Base-by-base conservation (phyloP, 2,888 invertebrate genomes). In the Amorpha juglandis region DNA sequence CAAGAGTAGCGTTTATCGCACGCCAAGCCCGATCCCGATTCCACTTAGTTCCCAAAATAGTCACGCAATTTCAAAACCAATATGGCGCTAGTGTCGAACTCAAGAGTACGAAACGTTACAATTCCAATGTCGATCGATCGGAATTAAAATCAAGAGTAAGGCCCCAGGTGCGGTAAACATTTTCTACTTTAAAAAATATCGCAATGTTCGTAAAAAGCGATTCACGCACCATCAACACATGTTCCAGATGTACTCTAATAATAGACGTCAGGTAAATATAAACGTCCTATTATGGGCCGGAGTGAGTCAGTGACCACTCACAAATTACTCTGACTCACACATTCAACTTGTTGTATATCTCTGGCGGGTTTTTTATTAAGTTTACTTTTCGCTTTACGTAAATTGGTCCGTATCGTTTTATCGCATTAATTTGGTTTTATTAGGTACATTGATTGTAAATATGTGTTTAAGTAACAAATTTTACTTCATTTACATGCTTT, bases 111-210 rank as follows among this genome's bases (percentile, higher is more conserved):
- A n/a, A n/a, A n/a, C n/a, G n/a, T n/a, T n/a, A n/a, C n/a, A n/a
- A n/a, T n/a, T n/a, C n/a, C n/a, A n/a, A n/a, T n/a, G n/a, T n/a
- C n/a, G n/a, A n/a, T n/a, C n/a, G n/a, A n/a, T n/a, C n/a, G n/a
- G n/a, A n/a, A n/a, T n/a, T n/a, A n/a, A n/a, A n/a, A n/a, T n/a
- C n/a, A n/a, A n/a, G n/a, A n/a, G n/a, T n/a, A n/a, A n/a, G n/a
- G n/a, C n/a, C n/a, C n/a, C 55, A 58, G 58, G 42, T 58, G 58
- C 42, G 19, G 42, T 58, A 58, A 58, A 58, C 58, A 21, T 42
- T 58, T 58, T 19, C 42, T 42, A 14, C 35, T 11, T 11, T 16
- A 58, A 27, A 27, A 27, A 52, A 27, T 52, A 33, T 16, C 58
- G 58, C 38, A 58, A 19, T 12, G 38, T 19, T 58, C 9, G 50